A percentile compares a stretch with the other conserved stretches of the same genome.
Evolutionary conservation across 1,140 invertebrate genomes (phyloP).

Genomic region (Sarcophaga peregrina): DNA sequence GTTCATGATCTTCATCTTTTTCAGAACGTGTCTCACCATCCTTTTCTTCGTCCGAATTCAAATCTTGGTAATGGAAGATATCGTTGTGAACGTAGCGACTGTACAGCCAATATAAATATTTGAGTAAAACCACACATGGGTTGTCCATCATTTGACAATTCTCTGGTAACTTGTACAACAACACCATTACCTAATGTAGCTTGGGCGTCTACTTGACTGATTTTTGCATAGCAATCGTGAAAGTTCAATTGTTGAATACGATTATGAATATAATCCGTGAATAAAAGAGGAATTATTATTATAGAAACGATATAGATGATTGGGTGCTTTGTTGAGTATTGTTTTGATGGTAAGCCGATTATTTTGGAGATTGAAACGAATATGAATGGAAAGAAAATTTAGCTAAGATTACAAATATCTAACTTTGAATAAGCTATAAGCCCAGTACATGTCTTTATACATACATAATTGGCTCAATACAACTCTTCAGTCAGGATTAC

Average conservation of each 20-base stretch:
- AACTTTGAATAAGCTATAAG: no score
- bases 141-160: slow-evolving; percentile 94
- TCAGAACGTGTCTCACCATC: slow-evolving; percentile 74
- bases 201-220: slow-evolving; percentile 91
- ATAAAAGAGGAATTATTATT: slow-evolving; percentile 95
- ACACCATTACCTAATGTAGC: slow-evolving; percentile 93
- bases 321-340: slow-evolving; percentile 87
- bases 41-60: slow-evolving; percentile 67
- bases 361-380: no score
- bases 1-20: slow-evolving; percentile 70
- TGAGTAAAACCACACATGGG: slow-evolving; percentile 98
- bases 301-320: slow-evolving; percentile 94
- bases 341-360: no score
- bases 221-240: slow-evolving; percentile 96
- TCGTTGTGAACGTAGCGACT: slow-evolving; percentile 98
- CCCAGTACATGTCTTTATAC: no score
- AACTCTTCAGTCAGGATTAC: no score
- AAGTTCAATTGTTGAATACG: slow-evolving; percentile 96
- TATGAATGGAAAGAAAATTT: no score
- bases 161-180: slow-evolving; percentile 96
- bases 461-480: no score
- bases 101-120: slow-evolving; percentile 94
- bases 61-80: slow-evolving; percentile 95
- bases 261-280: slow-evolving; percentile 96
- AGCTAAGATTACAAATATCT: no score